Conservation (phyloP, 2,797 vertebrate genomes). For the Steatocranus sp. region DNA sequence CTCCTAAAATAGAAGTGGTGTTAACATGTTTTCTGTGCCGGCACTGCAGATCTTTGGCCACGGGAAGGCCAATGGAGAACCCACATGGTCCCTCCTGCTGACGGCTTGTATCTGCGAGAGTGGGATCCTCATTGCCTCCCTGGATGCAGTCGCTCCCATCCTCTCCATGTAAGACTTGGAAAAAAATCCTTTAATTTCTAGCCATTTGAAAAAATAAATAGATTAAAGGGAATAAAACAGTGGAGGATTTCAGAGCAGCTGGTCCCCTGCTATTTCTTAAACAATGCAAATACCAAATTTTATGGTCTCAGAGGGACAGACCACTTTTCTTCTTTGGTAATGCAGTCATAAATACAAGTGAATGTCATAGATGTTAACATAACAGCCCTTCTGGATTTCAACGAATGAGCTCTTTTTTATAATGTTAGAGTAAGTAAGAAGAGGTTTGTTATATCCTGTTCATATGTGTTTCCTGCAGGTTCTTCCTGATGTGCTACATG, state of each 20-base stretch:
- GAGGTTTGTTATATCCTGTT: background rate
- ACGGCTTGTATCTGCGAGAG: conserved; percentile 96
- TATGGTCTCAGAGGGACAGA: conserved; percentile 12
- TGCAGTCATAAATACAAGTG: background rate
- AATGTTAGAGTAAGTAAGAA: background rate
- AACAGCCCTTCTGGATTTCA: background rate
- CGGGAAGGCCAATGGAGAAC: conserved; percentile 94
- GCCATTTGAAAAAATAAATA: background rate
- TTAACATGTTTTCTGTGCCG: background rate
- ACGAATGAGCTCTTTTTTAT: background rate
- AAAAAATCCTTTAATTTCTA: conserved; percentile 1
- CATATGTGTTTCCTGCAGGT: conserved; percentile 75
- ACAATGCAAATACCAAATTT: conserved; percentile 31
- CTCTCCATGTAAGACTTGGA: conserved; percentile 87
- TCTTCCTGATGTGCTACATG: conserved; percentile 99
- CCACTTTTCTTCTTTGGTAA: background rate
- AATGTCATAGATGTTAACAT: background rate
- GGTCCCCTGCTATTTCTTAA: conserved; percentile 4
- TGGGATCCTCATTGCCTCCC: conserved; percentile 95
- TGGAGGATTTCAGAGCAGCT: conserved; percentile 23
- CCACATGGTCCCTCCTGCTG: conserved; percentile 93
- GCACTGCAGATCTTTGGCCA: conserved; percentile 91
- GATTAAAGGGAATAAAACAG: background rate
- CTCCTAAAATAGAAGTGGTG: background rate
- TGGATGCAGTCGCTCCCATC: conserved; percentile 94